Percentiles rank a stretch among this genome's conserved stretches.
phyloP scores from a whole-genome alignment of 2,797 vertebrate genomes.

The Hypotaenidia okinawae region DNA sequence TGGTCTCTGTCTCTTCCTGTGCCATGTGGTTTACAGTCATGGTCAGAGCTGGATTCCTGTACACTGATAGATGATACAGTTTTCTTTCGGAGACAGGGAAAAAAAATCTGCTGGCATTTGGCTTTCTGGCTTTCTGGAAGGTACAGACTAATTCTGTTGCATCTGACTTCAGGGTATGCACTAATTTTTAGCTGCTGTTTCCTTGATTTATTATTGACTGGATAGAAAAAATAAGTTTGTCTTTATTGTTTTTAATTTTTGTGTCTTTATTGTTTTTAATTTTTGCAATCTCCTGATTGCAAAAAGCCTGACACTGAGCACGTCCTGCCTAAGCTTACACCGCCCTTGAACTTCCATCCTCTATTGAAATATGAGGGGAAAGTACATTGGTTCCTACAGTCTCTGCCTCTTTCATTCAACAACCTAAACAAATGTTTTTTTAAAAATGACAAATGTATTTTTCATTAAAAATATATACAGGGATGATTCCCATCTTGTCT shows the following conservation, averaged over 20 bases:
- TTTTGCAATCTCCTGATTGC: neutral
- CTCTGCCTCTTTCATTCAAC: neutral
- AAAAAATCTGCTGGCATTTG: neutral
- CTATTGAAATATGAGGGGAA: neutral
- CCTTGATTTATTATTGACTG: neutral
- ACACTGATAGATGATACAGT: neutral
- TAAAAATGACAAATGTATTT: neutral
- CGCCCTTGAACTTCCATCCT: neutral
- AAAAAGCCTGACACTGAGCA: neutral
- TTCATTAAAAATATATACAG: neutral
- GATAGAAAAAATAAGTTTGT: neutral
- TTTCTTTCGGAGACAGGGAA: neutral
- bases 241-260: neutral
- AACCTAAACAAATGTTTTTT: neutral
- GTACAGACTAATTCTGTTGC: neutral
- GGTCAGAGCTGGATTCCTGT: slow-evolving; percentile 3
- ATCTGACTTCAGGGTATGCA: neutral
- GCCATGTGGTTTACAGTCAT: neutral
- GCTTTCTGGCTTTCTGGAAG: neutral
- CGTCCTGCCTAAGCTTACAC: neutral
- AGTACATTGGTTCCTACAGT: neutral
- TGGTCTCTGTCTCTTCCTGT: slow-evolving; percentile 13
- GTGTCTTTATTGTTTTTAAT: neutral
- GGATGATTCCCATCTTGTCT: neutral
- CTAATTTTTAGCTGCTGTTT: neutral